Evolutionary conservation across 2,113 vertebrate species (phyloP), one percentile per base, ranked within the genome.

Genomic region (Ciconia stormi): DNA sequence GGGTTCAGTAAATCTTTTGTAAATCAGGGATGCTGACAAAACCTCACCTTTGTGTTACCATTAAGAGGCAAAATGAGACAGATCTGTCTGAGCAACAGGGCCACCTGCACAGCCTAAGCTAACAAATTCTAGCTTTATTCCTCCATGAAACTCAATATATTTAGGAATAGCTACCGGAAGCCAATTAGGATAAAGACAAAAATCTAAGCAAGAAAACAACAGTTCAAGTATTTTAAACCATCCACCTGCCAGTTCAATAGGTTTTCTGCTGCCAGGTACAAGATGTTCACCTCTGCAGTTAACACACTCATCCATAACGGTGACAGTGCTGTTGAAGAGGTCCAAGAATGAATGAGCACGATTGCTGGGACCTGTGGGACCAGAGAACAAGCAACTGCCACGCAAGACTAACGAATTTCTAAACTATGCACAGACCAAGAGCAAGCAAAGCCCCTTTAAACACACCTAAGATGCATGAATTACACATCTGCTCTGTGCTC

Each of bases 321-420:
- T 2, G 44, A 36, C 40, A 9, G 50, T 0, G 1, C n/a, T 9
- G 26, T 3, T 36, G n/a, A 47, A 40, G 23, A 72, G 62, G 20
- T 20, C 25, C 71, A 32, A 22, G 58, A 1, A 2, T 7, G 42
- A 73, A 18, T 1, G 7, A 49, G 32, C 23, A 18, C 2, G 7
- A 8, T 0, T 19, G n/a, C 56, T 32, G 46, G 61, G 62, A 27
- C 4, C 1, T 0, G 4, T 4, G 44, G 55, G 74, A 59, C 15
- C 23, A 3, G 32, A 22, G 50, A 76, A 21, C 47, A 22, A 13
- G 19, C 1, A 1, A 11, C 34, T 30, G 53, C 29, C 50, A 22
- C 2, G 17, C 2, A 1, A 36, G 25, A 34, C 16, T 9, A 40
- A 32, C 1, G 1, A 1, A 4, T 8, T 47, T 32, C 47, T 15